Base-by-base conservation (phyloP, 2,888 invertebrate genomes). In the Stictocephala bisonia region DNA sequence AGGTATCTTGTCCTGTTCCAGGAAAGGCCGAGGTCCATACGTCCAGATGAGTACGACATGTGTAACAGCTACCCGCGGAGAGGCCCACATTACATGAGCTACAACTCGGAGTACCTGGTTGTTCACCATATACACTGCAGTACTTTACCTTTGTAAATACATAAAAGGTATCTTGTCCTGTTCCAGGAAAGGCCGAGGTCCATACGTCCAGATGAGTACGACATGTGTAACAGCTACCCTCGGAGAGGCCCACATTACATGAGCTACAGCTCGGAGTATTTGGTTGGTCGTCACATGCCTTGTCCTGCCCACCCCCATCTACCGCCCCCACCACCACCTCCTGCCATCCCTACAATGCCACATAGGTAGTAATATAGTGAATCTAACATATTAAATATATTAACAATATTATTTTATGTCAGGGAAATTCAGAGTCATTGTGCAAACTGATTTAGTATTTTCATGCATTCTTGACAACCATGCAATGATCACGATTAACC, bases 241-340 rank as follows among this genome's bases (percentile, higher is more conserved):
- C 51, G 75, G 15, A 67, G 74, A 68, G 77, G 74, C 76, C 80
- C 79, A 74, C 79, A 78, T 76, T 84, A 82, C 79, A 80, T 83
- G 80, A 83, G 83, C 80, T 84, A 85, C 80, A 84, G 84, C 77
- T 82, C 82, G n/a, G 79, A 79, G 66, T 79, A 76, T 64, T 77
- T 78, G 60, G 71, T 75, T 18, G 78, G 78, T 3, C 48, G 78
- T 44, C 76, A 66, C 64, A 76, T 72, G 76, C 75, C 78, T 44
- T 80, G 80, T 56, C 79, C 79, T n/a, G 79, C 80, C 6, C 80
- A 79, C 69, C 77, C 78, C 82, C 87, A 87, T 81, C 87, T 83
- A 71, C 85, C 83, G 56, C 83, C 88, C 79, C 87, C 89, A 79
- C 88, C 90, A 80, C 88, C 89, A 75, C 89, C 90, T 79, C 86